Conservation (phyloP, 2,888 invertebrate species). For the Latrodectus elegans region DNA sequence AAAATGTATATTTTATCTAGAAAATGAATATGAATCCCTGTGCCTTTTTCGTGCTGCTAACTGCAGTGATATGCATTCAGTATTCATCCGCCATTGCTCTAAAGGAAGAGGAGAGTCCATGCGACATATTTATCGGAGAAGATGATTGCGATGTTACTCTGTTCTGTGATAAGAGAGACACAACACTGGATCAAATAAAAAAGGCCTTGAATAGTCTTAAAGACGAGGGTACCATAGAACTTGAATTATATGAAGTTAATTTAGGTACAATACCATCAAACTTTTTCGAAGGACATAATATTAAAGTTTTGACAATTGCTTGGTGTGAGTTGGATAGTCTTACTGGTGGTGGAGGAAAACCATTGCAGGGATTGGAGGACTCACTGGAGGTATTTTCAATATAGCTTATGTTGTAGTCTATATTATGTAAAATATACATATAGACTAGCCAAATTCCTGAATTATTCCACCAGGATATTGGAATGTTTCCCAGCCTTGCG, state of each 20-base stretch:
- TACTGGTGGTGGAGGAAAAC: background rate
- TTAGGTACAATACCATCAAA: background rate
- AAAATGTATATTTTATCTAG: background rate
- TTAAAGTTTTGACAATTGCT: background rate
- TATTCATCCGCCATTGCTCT: background rate
- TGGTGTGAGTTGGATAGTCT: constrained; percentile 3
- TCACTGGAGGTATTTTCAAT: background rate
- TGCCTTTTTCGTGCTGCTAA: background rate
- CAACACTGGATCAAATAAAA: background rate
- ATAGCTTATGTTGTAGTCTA: background rate
- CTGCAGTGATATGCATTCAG: background rate
- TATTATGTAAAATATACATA: background rate
- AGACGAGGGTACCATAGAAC: background rate
- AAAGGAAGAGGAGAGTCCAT: background rate
- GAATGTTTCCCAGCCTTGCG: too few relatives aligned
- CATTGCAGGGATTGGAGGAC: constrained; percentile 3
- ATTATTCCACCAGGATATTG: background rate
- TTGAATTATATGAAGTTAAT: background rate
- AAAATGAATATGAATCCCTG: background rate
- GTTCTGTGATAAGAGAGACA: background rate
- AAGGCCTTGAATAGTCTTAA: background rate
- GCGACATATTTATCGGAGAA: background rate
- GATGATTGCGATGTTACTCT: background rate
- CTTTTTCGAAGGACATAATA: background rate
- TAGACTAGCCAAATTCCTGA: background rate